phyloP scores from a whole-genome alignment of 2,113 vertebrate species.

The Hylia prasina region DNA sequence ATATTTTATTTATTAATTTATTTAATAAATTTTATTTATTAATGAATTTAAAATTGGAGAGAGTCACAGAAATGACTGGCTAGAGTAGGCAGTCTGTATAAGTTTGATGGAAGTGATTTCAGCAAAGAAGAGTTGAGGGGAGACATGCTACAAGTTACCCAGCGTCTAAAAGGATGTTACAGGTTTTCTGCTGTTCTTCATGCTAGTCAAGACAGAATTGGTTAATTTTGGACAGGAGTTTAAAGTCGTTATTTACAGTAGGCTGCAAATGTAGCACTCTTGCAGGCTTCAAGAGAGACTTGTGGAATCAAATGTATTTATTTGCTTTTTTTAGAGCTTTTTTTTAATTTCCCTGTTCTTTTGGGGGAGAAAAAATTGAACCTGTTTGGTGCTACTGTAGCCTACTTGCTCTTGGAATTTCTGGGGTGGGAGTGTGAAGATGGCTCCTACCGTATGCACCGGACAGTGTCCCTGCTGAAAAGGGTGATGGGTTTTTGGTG shows the following conservation, averaged over 20 bases:
- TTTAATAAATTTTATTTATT: too few relatives aligned
- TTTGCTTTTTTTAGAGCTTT: neutral
- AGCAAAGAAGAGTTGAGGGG: neutral
- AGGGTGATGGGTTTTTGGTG: neutral
- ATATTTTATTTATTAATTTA: too few relatives aligned
- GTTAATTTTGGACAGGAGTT: neutral
- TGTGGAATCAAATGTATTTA: neutral
- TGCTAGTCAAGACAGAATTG: neutral
- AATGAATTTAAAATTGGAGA: neutral
- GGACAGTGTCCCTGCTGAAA: neutral
- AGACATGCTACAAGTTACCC: neutral
- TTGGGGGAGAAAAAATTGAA: rapidly evolving
- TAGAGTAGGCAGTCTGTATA: neutral
- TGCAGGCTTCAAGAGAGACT: neutral
- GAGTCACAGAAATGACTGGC: neutral
- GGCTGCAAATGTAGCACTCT: neutral
- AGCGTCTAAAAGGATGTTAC: neutral
- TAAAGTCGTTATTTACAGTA: neutral
- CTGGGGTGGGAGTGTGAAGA: neutral
- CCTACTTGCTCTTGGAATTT: neutral
- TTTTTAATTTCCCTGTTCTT: neutral
- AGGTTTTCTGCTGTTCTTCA: neutral
- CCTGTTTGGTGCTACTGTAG: neutral
- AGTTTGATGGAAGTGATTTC: neutral
- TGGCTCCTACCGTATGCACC: rapidly evolving